phyloP scores from a whole-genome alignment of 1,140 invertebrate genomes.

The Leptinotarsa lineolata region DNA sequence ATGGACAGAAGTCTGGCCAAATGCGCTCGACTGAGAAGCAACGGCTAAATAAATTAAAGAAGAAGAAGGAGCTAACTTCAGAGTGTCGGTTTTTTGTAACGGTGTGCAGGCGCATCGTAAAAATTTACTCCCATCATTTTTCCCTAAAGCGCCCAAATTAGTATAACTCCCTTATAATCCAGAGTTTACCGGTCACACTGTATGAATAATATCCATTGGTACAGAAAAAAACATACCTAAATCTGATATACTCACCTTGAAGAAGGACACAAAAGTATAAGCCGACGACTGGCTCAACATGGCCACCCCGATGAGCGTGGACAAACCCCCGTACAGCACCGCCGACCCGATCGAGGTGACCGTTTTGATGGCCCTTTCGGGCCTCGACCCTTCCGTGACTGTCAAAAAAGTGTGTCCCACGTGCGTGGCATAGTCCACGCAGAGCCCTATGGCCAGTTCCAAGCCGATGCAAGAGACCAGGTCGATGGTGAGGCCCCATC shows the following conservation, averaged over 20 bases:
- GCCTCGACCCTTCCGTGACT: constrained; percentile 59
- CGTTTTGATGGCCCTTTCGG: constrained; percentile 68
- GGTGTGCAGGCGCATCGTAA: too few relatives aligned
- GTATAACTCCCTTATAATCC: too few relatives aligned
- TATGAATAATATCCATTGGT: too few relatives aligned
- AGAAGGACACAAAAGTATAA: constrained; percentile 82
- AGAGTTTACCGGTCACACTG: too few relatives aligned
- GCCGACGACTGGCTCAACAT: constrained; percentile 72
- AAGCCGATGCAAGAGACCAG: constrained; percentile 83
- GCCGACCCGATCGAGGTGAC: constrained; percentile 79
- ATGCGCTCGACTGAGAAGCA: too few relatives aligned
- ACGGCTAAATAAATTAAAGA: too few relatives aligned
- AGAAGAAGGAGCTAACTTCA: too few relatives aligned
- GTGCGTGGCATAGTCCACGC: constrained; percentile 88
- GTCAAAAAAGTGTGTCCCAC: constrained; percentile 82
- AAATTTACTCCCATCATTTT: too few relatives aligned
- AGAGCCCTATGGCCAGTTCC: constrained; percentile 84
- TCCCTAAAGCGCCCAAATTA: too few relatives aligned
- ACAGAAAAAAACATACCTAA: too few relatives aligned
- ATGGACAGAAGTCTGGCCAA: too few relatives aligned
- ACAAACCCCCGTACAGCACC: constrained; percentile 79
- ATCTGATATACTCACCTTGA: constrained; percentile 62
- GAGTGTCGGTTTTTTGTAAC: too few relatives aligned
- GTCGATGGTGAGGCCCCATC: constrained; percentile 83
- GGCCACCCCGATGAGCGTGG: constrained; percentile 77